Base-by-base conservation (phyloP, 2,113 vertebrate species). In the Platichthys stellatus region DNA sequence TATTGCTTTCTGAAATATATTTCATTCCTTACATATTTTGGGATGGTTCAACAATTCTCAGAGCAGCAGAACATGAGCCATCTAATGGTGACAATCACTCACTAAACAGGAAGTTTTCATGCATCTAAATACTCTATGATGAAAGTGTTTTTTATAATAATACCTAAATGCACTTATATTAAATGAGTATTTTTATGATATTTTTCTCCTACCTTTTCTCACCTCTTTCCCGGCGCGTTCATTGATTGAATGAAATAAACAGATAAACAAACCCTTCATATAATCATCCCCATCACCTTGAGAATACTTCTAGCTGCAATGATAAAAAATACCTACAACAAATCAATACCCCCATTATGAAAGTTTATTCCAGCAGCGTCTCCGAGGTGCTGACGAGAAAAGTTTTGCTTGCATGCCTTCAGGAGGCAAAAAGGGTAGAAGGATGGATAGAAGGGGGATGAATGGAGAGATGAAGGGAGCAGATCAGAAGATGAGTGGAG, bases 311-410 rank as follows among this genome's bases (percentile, higher is more conserved):
- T 53, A 78, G 72, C 76, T 72, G 71, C 69, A 70, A 56, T 72
- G 56, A 63, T 69, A 62, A 68, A 20, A 72, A 74, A 31, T 67
- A 85, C 66, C 74, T 13, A 20, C 20, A 15, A 66, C 45, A 80
- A 84, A 90, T 90, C 84, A 70, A 91, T 91, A 88, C 17, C 69
- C 68, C 65, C 66, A 83, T 92, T 82, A 88, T 81, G 76, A 87
- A 88, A 84, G 72, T 87, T 78, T 90, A 85, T 87, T 85, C 63
- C 69, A 31, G 76, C 72, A 69, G 11, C 0, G 31, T 81, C 74
- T 88, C 72, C 53, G 13, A 66, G 60, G 72, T 63, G 11, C 66
- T 3, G 21, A 58, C 57, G 69, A 76, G 74, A 83, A 69, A 73
- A 63, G 72, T 85, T 83, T 74, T 49, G 65, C 74, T 57, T 58